A percentile compares a stretch with the other conserved stretches of the same genome.
These are phyloP conservation scores for Coleophora deauratella DNA, from an alignment of 2,888 invertebrate genomes.

Conservation along the genomic window DNA sequence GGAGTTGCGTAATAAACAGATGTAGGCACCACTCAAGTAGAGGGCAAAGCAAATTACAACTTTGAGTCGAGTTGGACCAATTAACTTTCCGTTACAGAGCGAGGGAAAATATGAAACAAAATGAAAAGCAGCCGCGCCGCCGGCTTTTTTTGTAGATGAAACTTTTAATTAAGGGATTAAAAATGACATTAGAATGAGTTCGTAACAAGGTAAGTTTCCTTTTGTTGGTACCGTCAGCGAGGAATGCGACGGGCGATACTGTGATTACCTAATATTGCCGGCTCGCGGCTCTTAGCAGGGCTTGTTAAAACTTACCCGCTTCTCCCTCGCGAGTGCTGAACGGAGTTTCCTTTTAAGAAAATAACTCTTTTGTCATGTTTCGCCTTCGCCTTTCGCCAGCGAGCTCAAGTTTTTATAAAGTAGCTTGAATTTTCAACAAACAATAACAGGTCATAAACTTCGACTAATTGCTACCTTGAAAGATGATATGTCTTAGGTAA, in stretches of 20 bases:
- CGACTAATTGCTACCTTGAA: too few relatives aligned
- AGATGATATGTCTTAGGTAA: too few relatives aligned
- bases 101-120: conserved; percentile 67
- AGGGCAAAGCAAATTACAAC: conserved; percentile 68
- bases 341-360: conserved; percentile 11
- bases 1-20: conserved; percentile 55
- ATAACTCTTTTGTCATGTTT: conserved; percentile 6
- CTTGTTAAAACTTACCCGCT: conserved; percentile 33
- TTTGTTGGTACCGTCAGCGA: conserved; percentile 41
- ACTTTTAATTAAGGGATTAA: conserved; percentile 74
- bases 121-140: conserved; percentile 58
- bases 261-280: conserved; percentile 29
- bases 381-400: not conserved
- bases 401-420: too few relatives aligned
- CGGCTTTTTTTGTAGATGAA: conserved; percentile 48
- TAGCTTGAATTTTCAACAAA: too few relatives aligned
- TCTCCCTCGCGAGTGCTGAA: conserved; percentile 18
- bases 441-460: too few relatives aligned
- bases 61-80: conserved; percentile 64
- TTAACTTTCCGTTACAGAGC: conserved; percentile 69
- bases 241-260: conserved; percentile 29
- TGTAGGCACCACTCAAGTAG: conserved; percentile 35
- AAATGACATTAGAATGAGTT: conserved; percentile 69
- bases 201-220: conserved; percentile 55
- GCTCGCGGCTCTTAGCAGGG: conserved; percentile 21